Evolutionary conservation across 1,140 invertebrate species (phyloP).

Genomic region (Neodiprion fabricii): DNA sequence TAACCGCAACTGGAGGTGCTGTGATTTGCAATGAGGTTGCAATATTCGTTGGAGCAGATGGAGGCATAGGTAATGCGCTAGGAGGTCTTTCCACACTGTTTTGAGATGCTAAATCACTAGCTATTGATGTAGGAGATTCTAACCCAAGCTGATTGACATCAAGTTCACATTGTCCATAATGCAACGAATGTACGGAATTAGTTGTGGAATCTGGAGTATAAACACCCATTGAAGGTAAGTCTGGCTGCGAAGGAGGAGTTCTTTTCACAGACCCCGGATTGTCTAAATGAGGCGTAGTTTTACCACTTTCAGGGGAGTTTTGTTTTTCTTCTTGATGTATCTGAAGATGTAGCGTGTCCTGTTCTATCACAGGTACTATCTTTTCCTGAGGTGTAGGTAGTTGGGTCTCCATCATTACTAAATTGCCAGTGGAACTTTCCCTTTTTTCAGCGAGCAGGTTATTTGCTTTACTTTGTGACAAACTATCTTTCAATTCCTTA

Average conservation of each 20-base stretch:
- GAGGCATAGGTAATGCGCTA: conserved; percentile 53
- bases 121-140: conserved; percentile 87
- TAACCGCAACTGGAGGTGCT: conserved; percentile 45
- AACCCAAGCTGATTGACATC: conserved; percentile 84
- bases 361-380: conserved; percentile 34
- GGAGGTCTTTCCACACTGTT: conserved; percentile 72
- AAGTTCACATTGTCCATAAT: conserved; percentile 81
- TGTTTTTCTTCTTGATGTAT: conserved; percentile 52
- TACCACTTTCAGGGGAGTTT: conserved; percentile 62
- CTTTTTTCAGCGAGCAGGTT: not conserved
- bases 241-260: conserved; percentile 66
- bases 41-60: conserved; percentile 43
- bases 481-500: not conserved
- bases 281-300: conserved; percentile 65
- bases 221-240: conserved; percentile 79
- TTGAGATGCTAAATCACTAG: conserved; percentile 81
- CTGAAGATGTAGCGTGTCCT: conserved; percentile 43
- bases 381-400: conserved; percentile 46
- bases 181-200: conserved; percentile 82
- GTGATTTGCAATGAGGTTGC: conserved; percentile 51
- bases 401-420: conserved; percentile 22
- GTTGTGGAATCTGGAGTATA: conserved; percentile 86
- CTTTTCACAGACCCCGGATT: conserved; percentile 64
- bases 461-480: not conserved
- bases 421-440: not conserved